Evolutionary conservation across 2,888 invertebrate species (phyloP), one percentile per base, ranked within the genome.

Genomic region (Sarcophaga subvicina): DNA sequence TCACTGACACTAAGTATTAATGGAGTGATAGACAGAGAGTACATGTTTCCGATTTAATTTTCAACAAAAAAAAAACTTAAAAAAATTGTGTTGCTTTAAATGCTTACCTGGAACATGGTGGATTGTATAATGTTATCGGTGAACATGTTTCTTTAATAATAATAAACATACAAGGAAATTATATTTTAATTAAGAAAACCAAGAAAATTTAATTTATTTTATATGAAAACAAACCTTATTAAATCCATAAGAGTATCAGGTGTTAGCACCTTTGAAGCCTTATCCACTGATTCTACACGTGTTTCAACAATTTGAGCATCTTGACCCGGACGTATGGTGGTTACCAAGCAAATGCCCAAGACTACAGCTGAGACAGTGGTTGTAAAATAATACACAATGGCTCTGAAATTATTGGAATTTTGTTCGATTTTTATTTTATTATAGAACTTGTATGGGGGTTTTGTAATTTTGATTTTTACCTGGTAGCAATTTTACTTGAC

Each of bases 321-420:
- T 67, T 94, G 94, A 10, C 97, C 99, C 0, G 99, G 99, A 90
- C 96, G 95, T 91, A 99, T 98, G 45, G 96, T 95, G 80, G 97
- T 95, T 85, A 99, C 99, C 90, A 99, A 95, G 86, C 98, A 96
- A 90, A 99, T 99, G 81, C 97, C 97, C 91, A 98, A 94, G 90
- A 98, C 95, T 86, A 99, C 99, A 5, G 99, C 99, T 91, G 97
- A 96, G 63, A 98, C 94, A 6, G 99, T 99, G 22, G 99, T 99
- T 77, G 96, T 95, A 94, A 98, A 96, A 94, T 99, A 99, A 94
- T 98, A 99, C 59, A 96, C 94, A 89, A 99, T 97, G 25, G 99
- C 97, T 72, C 98, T 95, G 66, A 95, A 88, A 87, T 11, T 4
- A 37, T 54, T 11, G 17, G 2, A 17, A 8, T 54, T 54, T 14